Evolutionary conservation across 2,113 vertebrate species (phyloP).

Genomic region (Petrocephalus zakoni): DNA sequence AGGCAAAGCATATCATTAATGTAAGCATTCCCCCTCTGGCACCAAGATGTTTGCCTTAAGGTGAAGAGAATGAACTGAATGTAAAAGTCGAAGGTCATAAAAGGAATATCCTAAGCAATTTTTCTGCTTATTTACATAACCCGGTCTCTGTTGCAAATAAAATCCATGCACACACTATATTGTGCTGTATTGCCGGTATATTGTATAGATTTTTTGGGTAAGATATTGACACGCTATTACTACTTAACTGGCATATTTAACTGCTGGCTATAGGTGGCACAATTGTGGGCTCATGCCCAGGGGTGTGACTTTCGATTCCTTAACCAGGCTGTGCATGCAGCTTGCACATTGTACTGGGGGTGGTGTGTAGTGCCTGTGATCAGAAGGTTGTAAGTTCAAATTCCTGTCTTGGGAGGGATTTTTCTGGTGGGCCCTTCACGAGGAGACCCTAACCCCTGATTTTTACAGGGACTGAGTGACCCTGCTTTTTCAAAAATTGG

Average conservation of each 20-base stretch:
- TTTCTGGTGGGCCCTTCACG: neutral
- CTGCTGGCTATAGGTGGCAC: neutral
- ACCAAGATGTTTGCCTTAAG: slow-evolving; percentile 11
- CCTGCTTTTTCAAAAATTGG: neutral
- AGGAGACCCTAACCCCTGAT: neutral
- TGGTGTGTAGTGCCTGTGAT: neutral
- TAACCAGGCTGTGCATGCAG: neutral
- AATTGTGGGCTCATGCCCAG: neutral
- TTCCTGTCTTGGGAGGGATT: neutral
- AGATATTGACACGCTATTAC: neutral
- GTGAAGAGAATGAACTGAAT: neutral
- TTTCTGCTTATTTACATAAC: neutral
- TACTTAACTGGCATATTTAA: neutral
- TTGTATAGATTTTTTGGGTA: neutral
- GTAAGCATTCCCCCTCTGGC: neutral
- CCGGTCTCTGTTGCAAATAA: neutral
- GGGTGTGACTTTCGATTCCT: neutral
- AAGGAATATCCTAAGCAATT: neutral
- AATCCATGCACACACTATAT: neutral
- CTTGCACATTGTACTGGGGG: neutral
- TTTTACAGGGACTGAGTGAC: neutral
- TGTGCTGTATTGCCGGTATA: neutral
- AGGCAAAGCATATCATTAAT: neutral
- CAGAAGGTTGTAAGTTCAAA: neutral
- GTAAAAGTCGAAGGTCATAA: neutral